These are phyloP conservation scores for Macquaria australasica DNA, from an alignment of 2,113 vertebrate genomes.

Conservation along the genomic window DNA sequence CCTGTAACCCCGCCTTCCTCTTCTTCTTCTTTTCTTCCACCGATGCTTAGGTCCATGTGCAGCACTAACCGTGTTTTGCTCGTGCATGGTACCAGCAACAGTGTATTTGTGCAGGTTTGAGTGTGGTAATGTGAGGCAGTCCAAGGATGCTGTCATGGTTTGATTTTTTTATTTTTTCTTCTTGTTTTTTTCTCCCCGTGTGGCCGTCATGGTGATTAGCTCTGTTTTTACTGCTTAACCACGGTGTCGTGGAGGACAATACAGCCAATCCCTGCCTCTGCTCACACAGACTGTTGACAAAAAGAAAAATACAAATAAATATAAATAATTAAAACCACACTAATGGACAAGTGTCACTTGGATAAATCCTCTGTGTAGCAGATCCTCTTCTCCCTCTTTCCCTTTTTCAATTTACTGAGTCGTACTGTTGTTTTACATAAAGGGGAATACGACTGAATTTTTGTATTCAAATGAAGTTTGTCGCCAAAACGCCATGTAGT, in stretches of 20 bases:
- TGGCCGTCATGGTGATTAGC: conserved; percentile 54
- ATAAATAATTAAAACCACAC: conserved; percentile 29
- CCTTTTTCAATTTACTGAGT: conserved; percentile 34
- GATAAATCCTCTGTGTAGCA: conserved; percentile 62
- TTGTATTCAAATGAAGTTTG: conserved; percentile 39
- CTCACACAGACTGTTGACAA: conserved; percentile 60
- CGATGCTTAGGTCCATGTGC: conserved; percentile 4
- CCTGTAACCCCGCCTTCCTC: conserved; percentile 55
- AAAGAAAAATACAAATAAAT: conserved; percentile 16
- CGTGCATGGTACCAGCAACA: conserved; percentile 35
- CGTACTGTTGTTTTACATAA: conserved; percentile 49
- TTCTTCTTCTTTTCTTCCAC: conserved; percentile 15
- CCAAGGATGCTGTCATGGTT: conserved; percentile 31
- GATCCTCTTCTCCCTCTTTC: conserved; percentile 42
- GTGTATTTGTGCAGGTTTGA: conserved; percentile 51
- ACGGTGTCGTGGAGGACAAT: conserved; percentile 60
- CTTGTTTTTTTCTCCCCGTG: background rate
- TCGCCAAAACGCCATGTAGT: conserved; percentile 28
- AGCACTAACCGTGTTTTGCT: conserved; percentile 7
- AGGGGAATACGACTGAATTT: conserved; percentile 43
- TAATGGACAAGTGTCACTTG: conserved; percentile 49
- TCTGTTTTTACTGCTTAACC: conserved; percentile 55
- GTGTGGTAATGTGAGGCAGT: conserved; percentile 41
- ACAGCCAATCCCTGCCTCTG: conserved; percentile 71
- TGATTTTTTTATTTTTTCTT: background rate